Base-by-base conservation (phyloP, 2,113 vertebrate species). In the Amphiprion percula region DNA sequence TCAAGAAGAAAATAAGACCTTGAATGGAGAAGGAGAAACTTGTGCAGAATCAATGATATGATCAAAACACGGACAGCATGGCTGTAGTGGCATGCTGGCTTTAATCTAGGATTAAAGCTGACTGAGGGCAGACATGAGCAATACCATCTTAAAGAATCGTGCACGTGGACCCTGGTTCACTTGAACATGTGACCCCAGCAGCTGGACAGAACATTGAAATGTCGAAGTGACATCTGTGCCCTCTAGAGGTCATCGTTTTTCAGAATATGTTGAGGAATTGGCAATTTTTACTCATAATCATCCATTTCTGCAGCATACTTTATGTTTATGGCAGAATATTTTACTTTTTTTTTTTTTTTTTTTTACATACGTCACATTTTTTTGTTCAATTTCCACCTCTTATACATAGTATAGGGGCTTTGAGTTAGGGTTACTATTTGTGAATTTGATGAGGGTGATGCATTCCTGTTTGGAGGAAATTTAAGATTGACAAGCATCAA, bases 81-180 rank as follows among this genome's bases (percentile, higher is more conserved):
- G 66, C 24, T 46, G 56, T 72, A 76, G 87, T 92, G 79, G 80
- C 79, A 77, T 74, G 62, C 64, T 74, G 63, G 56, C 62, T 86
- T 88, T 93, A 92, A 93, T 93, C 93, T 89, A 86, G 91, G 92
- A 94, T 94, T 94, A 91, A 58, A 77, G 76, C 82, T 89, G 91
- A 93, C 80, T 90, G 84, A 85, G 83, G 88, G 1, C 88, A 89
- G 83, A 85, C 84, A 88, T 85, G 88, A 91, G 89, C 84, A 84
- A 73, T 83, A 81, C 55, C 86, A 88, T 92, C 90, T 92, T 87
- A 62, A 90, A 86, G 92, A 91, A 86, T 70, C 46, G 0, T n/a
- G 67, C 86, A 92, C 88, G 76, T 91, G 90, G 83, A 74, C 56
- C 62, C 54, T 1, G 2, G 47, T 80, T 77, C 69, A 44, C 46